Conservation (phyloP, 2,113 vertebrate species). For the Erpornis zantholeuca region DNA sequence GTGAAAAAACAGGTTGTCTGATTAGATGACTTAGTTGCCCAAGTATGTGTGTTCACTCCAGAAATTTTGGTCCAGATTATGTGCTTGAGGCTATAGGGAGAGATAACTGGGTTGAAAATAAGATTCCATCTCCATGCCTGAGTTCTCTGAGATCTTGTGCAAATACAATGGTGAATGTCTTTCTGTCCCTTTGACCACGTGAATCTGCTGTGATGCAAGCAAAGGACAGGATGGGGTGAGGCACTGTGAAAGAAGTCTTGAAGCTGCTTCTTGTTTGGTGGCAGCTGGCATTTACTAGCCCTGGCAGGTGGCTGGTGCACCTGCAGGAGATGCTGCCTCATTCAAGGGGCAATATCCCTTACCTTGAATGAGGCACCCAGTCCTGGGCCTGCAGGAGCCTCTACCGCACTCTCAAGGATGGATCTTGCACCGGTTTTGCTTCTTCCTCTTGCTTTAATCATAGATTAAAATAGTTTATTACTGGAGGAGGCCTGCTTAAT, state of each 20-base stretch:
- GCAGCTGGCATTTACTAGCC: neutral
- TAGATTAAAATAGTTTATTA: neutral
- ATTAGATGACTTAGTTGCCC: neutral
- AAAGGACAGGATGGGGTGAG: neutral
- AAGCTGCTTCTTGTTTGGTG: neutral
- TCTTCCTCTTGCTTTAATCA: neutral
- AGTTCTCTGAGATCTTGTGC: neutral
- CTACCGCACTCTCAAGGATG: neutral
- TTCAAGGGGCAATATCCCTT: neutral
- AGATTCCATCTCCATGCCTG: neutral
- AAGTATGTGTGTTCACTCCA: neutral
- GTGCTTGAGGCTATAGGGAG: neutral
- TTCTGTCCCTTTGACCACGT: neutral
- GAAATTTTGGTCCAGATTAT: neutral
- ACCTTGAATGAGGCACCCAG: neutral
- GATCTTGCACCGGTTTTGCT: neutral
- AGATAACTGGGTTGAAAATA: neutral
- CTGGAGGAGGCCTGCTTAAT: neutral
- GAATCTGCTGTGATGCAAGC: neutral
- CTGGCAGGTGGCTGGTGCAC: neutral
- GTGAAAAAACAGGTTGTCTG: neutral
- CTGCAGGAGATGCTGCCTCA: fast-evolving
- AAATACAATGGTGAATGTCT: neutral
- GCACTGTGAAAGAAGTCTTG: neutral
- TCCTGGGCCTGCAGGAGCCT: neutral